Base-by-base conservation (phyloP, 2,888 invertebrate genomes). In the Lampropteryx suffumata region DNA sequence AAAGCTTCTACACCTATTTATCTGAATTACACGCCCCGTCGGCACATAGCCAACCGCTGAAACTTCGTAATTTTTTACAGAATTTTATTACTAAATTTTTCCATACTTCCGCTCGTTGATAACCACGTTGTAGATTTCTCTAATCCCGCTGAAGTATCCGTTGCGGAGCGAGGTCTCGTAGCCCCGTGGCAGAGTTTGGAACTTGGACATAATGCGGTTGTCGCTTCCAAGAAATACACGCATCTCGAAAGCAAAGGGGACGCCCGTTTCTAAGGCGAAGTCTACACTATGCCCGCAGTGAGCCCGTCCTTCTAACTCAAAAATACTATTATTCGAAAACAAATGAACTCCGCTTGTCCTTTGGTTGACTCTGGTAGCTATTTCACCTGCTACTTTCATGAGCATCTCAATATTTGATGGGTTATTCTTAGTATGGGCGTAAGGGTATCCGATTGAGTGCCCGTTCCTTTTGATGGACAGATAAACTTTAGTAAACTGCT, bases 391-490 rank as follows among this genome's bases (percentile, higher is more conserved):
- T 9, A 74, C 66, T 51, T 55, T 70, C 8, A 47, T 57, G 1
- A 76, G 35, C 5, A 60, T 30, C 0, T 56, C 59, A 1, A 44
- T 44, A 1, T 64, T 62, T 0, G 50, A 34, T 1, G 65, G 42
- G 0, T 32, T 43, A 1, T 40, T 48, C 50, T 70, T 62, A 0
- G 83, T 81, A 59, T 86, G 92, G 5, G 92, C 94, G 85, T 92
- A 93, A 0, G 94, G 94, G 67, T 93, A 94, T 9, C 93, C 72
- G 30, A 95, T 69, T 21, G 91, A 91, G 53, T 92, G 91, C 1
- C 95, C 95, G 63, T 93, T 94, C 3, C 94, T 92, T 73, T 95
- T 95, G 21, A 96, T 75, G 0, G 94, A 93, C 29, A 96, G 62
- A 72, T 95, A 97, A 41, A 94, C 85, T 64, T 92, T 92, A 7